Conservation (phyloP, 2,797 vertebrate species). For the Champsocephalus esox region DNA sequence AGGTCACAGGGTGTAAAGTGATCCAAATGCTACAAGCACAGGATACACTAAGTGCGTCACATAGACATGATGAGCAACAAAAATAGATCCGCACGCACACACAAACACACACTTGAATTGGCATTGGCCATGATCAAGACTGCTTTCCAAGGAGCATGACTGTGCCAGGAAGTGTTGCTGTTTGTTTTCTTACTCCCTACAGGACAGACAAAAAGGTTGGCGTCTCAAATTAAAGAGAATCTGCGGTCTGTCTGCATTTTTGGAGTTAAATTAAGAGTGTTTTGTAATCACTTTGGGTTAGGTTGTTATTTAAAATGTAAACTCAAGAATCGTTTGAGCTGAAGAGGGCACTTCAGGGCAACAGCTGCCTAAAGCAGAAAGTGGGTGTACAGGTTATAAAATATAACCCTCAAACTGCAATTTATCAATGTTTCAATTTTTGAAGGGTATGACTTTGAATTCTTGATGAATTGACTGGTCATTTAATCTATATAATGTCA, state of each 20-base stretch:
- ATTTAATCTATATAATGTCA: neutral
- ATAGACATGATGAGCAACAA: conserved; percentile 33
- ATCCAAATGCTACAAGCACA: conserved; percentile 40
- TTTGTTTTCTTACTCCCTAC: conserved; percentile 42
- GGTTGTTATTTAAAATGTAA: conserved; percentile 27
- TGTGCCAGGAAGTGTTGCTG: conserved; percentile 25
- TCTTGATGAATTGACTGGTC: neutral
- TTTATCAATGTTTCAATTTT: fast-evolving
- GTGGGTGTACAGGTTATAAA: neutral
- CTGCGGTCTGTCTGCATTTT: conserved; percentile 52
- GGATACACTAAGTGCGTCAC: conserved; percentile 49
- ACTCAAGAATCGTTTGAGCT: fast-evolving
- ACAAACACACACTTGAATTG: conserved; percentile 10
- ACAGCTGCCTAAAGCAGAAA: neutral
- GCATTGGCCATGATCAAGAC: conserved; percentile 7
- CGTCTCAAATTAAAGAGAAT: conserved; percentile 12
- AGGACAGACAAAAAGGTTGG: conserved; percentile 39
- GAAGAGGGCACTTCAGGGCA: neutral
- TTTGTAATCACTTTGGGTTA: conserved; percentile 5
- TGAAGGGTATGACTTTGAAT: neutral
- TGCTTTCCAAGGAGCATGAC: conserved; percentile 17
- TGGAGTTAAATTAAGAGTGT: conserved; percentile 7
- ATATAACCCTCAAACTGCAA: neutral
- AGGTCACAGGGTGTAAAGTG: conserved; percentile 42
- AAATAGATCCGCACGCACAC: conserved; percentile 34